Base-by-base conservation (phyloP, 2,888 invertebrate species). In the Eurytoma adleriae region DNA sequence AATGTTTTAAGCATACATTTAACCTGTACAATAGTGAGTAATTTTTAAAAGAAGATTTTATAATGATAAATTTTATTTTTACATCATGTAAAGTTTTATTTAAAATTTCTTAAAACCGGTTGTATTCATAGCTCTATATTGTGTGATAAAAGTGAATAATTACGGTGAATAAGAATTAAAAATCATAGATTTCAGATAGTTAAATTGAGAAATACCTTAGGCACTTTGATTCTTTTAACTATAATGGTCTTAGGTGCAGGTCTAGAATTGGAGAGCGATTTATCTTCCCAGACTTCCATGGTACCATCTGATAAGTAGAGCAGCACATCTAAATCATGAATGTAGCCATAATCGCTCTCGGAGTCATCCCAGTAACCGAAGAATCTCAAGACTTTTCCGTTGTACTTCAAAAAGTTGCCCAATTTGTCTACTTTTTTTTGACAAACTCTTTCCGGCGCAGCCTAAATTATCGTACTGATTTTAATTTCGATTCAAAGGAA, bases 331-430 rank as follows among this genome's bases (percentile, higher is more conserved):
- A 98, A 91, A 85, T 94, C 92, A 83, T 97, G 95, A 30, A 96
- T 90, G 78, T 94, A 94, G 0, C 98, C 98, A 87, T 94, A 95
- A 87, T 95, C 94, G 0, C 94, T 94, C 14, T 94, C 93, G 0
- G 95, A 93, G 88, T 98, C 97, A 87, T 98, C 97, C 98, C 98
- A 98, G 88, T 96, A 97, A 18, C 96, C 97, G 86, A 93, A 94
- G 90, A 98, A 98, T 84, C 96, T 94, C 78, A 94, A 90, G 52
- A 93, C 93, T 88, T 95, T 94, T 86, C 95, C 93, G 90, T 98
- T 98, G 87, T 95, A 95, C 85, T 95, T 95, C 80, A 98, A 91
- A 91, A 98, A 98, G 87, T 97, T 95, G 61, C 94, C 95, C 79
- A 69, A 24, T n/a, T 16, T 62, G 12, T 80, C 27, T 4, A 1